A percentile compares a stretch with the other conserved stretches of the same genome.
Evolutionary conservation across 2,113 vertebrate species (phyloP).

Genomic region (Loxodonta africana): DNA sequence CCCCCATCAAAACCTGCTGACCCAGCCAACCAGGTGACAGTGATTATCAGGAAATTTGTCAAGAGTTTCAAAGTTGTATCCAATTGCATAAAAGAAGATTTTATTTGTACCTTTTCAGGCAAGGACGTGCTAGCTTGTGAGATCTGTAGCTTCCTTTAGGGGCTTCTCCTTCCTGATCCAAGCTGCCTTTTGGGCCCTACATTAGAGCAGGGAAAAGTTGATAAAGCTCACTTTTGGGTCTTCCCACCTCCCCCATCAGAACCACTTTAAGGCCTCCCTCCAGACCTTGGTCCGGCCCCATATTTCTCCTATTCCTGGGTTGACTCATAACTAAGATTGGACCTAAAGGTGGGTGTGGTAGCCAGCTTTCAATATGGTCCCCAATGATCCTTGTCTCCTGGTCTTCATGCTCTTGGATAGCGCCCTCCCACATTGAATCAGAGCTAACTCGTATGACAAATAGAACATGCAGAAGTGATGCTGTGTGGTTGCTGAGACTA

Average conservation of each 20-base stretch:
- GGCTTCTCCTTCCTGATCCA: neutral
- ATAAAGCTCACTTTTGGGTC: neutral
- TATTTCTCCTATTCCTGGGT: neutral
- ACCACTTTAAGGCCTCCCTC: neutral
- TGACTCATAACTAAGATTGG: neutral
- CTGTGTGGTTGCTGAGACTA: neutral
- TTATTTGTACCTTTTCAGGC: neutral
- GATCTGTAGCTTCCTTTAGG: neutral
- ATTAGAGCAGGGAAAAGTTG: neutral
- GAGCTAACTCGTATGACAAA: neutral
- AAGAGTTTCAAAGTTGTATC: constrained; percentile 1
- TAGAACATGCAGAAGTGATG: neutral
- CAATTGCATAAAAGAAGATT: neutral
- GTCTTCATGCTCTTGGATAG: neutral
- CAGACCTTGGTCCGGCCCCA: neutral
- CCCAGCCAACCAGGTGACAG: neutral
- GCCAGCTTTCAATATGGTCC: neutral
- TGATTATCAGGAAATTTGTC: neutral
- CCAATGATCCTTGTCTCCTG: neutral
- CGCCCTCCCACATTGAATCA: neutral
- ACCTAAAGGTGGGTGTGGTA: neutral
- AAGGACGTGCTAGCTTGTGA: neutral
- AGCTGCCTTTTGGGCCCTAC: neutral
- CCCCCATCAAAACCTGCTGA: neutral
- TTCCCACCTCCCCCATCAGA: neutral